Conservation (phyloP, 1,140 invertebrate species). For the Stratiolaelaps scimitus region DNA sequence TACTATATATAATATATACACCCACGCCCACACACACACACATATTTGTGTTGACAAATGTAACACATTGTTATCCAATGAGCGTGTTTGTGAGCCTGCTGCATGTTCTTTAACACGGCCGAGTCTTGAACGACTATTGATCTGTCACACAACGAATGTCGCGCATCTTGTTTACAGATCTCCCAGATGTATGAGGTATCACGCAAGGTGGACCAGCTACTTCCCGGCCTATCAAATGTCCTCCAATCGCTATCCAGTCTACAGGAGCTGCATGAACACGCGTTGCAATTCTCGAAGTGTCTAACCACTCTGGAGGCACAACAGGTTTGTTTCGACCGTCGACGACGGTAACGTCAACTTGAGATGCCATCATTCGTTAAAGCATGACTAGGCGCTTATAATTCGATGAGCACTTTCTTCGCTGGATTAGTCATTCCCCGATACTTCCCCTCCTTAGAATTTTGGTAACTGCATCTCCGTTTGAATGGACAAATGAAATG, state of each 20-base stretch:
- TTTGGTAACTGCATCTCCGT: no score
- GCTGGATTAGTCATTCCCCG: no score
- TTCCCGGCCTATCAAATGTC: background rate
- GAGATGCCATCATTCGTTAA: background rate
- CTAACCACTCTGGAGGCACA: constrained; percentile 14
- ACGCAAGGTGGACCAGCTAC: constrained; percentile 17
- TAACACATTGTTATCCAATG: no score
- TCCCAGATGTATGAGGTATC: constrained; percentile 19
- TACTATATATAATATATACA: no score
- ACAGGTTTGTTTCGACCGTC: background rate
- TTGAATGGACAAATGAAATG: no score
- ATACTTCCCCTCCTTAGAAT: no score
- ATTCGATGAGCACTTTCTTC: background rate
- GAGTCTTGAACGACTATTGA: no score
- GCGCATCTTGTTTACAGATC: background rate
- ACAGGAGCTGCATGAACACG: constrained; percentile 19
- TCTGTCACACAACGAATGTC: no score
- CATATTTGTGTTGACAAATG: no score
- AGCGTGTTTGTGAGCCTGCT: no score
- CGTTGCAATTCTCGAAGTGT: constrained; percentile 20
- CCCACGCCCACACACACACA: no score
- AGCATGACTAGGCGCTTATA: background rate
- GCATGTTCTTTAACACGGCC: no score
- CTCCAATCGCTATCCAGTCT: constrained; percentile 10
- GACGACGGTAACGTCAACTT: background rate